phyloP scores from a whole-genome alignment of 2,797 vertebrate species.

The Acipenser oxyrinchus region DNA sequence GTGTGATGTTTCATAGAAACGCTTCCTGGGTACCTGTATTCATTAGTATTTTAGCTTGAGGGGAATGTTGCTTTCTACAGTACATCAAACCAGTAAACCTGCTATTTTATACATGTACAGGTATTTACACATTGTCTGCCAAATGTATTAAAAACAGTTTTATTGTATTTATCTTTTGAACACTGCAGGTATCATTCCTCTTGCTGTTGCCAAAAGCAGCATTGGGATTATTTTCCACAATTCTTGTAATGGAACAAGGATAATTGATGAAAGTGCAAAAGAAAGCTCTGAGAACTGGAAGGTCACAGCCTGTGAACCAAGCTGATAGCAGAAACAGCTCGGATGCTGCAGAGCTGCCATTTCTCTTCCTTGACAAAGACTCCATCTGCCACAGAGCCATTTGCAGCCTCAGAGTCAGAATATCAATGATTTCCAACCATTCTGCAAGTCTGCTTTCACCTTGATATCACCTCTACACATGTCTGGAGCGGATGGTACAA shows the following conservation, averaged over 20 bases:
- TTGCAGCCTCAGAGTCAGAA: slow-evolving; percentile 86
- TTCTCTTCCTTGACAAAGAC: slow-evolving; percentile 94
- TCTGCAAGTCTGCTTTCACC: slow-evolving; percentile 78
- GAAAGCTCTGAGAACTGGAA: slow-evolving; percentile 62
- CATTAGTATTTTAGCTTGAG: too few species aligned
- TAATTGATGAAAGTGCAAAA: slow-evolving; percentile 65
- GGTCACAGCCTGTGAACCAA: slow-evolving; percentile 68
- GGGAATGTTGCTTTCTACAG: too few species aligned
- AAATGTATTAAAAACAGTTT: too few species aligned
- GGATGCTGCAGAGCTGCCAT: slow-evolving; percentile 76
- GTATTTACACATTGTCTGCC: too few species aligned
- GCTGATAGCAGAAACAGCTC: slow-evolving; percentile 67
- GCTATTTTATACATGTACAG: too few species aligned
- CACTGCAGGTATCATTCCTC: too few species aligned
- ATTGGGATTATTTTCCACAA: slow-evolving; percentile 34
- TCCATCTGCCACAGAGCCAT: slow-evolving; percentile 91
- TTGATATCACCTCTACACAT: slow-evolving; percentile 77
- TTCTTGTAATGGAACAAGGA: slow-evolving; percentile 51
- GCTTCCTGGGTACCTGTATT: too few species aligned
- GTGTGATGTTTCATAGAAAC: too few species aligned
- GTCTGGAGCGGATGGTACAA: slow-evolving; percentile 60
- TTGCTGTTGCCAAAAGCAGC: slow-evolving; percentile 22
- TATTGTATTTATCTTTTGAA: too few species aligned
- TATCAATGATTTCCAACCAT: slow-evolving; percentile 91
- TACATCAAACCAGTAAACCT: too few species aligned